Evolutionary conservation across 2,797 vertebrate species (phyloP), one percentile per base, ranked within the genome.

Genomic region (Acrossocheilus fasciatus): DNA sequence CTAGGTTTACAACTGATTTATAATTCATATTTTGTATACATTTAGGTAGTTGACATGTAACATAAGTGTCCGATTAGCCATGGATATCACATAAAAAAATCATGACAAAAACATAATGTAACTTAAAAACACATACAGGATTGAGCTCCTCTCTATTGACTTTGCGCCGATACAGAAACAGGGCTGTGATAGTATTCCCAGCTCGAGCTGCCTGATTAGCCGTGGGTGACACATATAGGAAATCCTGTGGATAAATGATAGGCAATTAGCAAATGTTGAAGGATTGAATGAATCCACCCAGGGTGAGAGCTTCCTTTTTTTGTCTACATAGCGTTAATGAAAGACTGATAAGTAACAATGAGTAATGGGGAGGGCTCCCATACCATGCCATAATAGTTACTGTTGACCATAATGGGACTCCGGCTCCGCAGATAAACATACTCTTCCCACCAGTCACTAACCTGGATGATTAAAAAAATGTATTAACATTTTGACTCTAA

Each of bases 91-190:
- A 74, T 8, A 30, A n/a, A 47, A 30, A 30, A 74, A 47, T 73
- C 23, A 26, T 45, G 6, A 73, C 6, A 26, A 43, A 43, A 43
- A 41, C 50, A 45, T 45, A 18, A 50, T 50, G 43, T 76, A 34
- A 77, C 8, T 10, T n/a, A 59, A 59, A n/a, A 59, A 59, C 59
- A 66, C 96, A 14, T 93, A 99, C 98, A 18, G 98, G 98, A 68
- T 97, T 97, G 85, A 99, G 95, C 79, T 99, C 97, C 90, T 99
- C 97, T 0, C 97, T 93, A 93, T 98, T 97, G 83, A 99, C 94
- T 84, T 97, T 97, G 75, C 96, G 96, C 34, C 98, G 94, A 89
- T 99, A 99, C 0, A 98, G 95, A 83, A 99, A 92, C 82, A 97
- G 91, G 69, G 98, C 95, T 0, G 97, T 96, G 87, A 99, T 97